Base-by-base conservation (phyloP, 2,113 vertebrate genomes). In the Octodon degus region DNA sequence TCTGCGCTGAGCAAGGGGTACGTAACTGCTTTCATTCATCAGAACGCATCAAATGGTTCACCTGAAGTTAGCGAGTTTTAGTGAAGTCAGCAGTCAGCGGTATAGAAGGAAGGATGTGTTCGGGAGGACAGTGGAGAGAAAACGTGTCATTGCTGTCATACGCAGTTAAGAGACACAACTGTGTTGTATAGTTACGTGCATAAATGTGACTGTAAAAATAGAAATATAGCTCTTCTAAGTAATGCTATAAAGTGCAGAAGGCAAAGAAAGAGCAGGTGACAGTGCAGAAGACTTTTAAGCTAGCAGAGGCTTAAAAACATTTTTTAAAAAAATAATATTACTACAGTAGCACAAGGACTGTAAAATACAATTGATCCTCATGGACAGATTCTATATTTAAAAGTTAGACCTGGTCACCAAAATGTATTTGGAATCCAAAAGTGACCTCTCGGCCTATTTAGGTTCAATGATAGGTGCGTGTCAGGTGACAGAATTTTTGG, bases 221-320 rank as follows among this genome's bases (percentile, higher is more conserved):
- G 82, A 85, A 93, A 88, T 22, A 53, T 9, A 70, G 58, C 34
- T 19, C 55, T 93, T 76, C 19, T 68, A 25, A 93, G 77, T 58
- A 81, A 76, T 89, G 19, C 55, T 62, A 55, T 70, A 82, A 93
- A 93, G 76, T 80, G 65, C 13, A 94, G 68, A 79, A 95, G 83
- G 65, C 83, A 91, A 93, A 96, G 74, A 65, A 86, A 92, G 50
- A 34, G 43, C 10, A 16, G 63, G 40, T 50, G 1, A 2, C 86
- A 90, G 89, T 82, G 22, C 81, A 43, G 58, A 86, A 68, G 19
- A 13, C 24, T 32, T 90, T 87, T 63, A 87, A 83, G 53, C 60
- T 14, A 86, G 65, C 25, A 87, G 89, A 93, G 85, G 34, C 32
- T 79, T 43, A 72, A 25, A 88, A 91, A 60, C 72, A 50, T 43